Evolutionary conservation across 2,797 vertebrate species (phyloP), one percentile per base, ranked within the genome.

Genomic region (Chaenodraco wilsoni): DNA sequence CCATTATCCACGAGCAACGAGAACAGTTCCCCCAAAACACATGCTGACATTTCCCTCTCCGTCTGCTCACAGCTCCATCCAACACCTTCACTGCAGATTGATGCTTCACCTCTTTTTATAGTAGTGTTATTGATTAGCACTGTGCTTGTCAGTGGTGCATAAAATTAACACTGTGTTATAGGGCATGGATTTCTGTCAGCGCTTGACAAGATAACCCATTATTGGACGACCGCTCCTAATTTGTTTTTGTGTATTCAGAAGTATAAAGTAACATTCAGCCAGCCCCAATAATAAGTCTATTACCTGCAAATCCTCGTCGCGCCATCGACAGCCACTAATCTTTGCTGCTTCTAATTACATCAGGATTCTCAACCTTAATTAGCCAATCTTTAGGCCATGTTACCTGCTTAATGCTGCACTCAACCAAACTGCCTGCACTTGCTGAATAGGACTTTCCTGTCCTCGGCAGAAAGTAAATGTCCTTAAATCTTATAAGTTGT

Each of bases 241-340:
- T 95, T 94, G 94, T 94, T 95, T 94, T 93, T 95, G 94, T 95
- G 95, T 95, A 95, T 95, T 94, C 93, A 88, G 90, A 91, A 85
- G 91, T 88, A 93, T 94, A 95, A 95, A 93, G 92, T 93, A 94
- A 90, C 94, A 90, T 90, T 88, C 83, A 83, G 88, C 78, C 84
- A 79, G 83, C 84, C 86, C 85, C 83, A 86, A 92, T 94, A 94
- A 95, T 93, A 95, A 94, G 93, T 94, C 94, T 92, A 95, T 96
- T 94, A 95, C 90, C 92, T 87, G 90, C 90, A 92, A 92, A 94
- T 93, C 90, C 87, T 81, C 3, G 61, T 69, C 17, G 44, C 70
- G 54, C 82, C 85, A 90, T 92, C 70, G 80, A 89, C 69, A 76
- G 73, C 83, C 89, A 91, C 92, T 94, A 94, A 95, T 95, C 94